Base-by-base conservation (phyloP, 2,888 invertebrate genomes). In the Cylloceria caligata region DNA sequence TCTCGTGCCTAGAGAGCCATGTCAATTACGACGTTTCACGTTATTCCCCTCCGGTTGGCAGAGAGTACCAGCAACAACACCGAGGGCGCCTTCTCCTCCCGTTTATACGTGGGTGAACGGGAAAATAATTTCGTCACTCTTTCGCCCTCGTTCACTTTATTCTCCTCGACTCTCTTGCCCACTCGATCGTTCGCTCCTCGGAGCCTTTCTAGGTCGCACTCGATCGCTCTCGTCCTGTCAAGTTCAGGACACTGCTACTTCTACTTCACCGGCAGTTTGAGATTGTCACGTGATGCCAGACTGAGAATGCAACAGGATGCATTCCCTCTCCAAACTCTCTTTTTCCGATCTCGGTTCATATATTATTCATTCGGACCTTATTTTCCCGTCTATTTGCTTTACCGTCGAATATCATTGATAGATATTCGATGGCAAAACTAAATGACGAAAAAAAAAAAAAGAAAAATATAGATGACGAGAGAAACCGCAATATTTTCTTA, bases 171-270 rank as follows among this genome's bases (percentile, higher is more conserved):
- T 82, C 69, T 74, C 49, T 52, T 72, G 16, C 75, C 62, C 71
- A 71, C 84, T 90, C 88, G 87, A 42, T 71, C 72, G 45, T 45
- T 30, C 60, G 42, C 42, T 49, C 49, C 60, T 60, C 60, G 19
- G 88, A 90, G 89, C 88, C 88, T 91, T 91, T 91, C 91, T 91
- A 90, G 91, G 91, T 91, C 91, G 90, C 88, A 88, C 89, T 89
- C 88, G 87, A 89, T 88, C 86, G 87, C 87, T 86, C 86, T 74
- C 57, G 81, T 83, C 82, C 82, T 83, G 82, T 83, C 82, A 83
- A 83, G 82, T 83, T 83, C 82, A 83, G 79, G 79, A 80, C 75
- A 76, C 80, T 68, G 75, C 60, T 34, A 47, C 67, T 75, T 27
- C 19, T 49, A 3, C 52, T 42, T 39, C 47, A 11, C 39, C 57